Conservation (phyloP, 23 tunicate genomes). For the Styela plicata region DNA sequence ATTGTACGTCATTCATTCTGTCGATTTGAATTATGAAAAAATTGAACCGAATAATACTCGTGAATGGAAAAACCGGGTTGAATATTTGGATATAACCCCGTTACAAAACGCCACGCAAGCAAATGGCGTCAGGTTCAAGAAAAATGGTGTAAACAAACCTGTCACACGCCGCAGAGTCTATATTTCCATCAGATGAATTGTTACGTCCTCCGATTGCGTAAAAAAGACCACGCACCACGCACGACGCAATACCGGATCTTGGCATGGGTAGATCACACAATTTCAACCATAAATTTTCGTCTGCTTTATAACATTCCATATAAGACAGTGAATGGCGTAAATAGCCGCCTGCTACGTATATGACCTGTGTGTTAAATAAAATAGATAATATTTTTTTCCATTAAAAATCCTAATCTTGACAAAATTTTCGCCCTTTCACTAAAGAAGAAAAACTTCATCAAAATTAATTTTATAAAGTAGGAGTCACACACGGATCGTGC, state of each 20-base stretch:
- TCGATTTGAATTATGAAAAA: too few species aligned
- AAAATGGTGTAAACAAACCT: constrained; percentile 36
- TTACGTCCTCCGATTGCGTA: constrained; percentile 93
- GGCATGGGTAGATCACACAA: constrained; percentile 79
- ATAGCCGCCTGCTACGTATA: constrained; percentile 92
- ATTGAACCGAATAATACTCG: too few species aligned
- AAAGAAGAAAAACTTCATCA: too few species aligned
- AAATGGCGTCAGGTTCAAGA: neutral
- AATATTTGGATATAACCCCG: too few species aligned
- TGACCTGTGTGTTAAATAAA: constrained; percentile 37
- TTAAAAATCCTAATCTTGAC: too few species aligned
- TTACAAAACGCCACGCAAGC: too few species aligned
- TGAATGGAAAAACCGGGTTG: too few species aligned
- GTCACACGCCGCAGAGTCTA: constrained; percentile 78
- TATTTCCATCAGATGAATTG: constrained; percentile 65
- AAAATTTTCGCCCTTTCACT: too few species aligned
- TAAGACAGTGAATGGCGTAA: constrained; percentile 75
- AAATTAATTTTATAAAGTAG: too few species aligned
- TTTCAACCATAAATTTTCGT: constrained; percentile 59
- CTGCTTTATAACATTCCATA: constrained; percentile 85
- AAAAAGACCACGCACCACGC: constrained; percentile 82
- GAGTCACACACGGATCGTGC: too few species aligned
- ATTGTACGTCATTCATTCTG: too few species aligned
- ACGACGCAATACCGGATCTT: constrained; percentile 76
- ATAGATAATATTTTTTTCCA: too few species aligned